phyloP scores from a whole-genome alignment of 2,888 invertebrate genomes.

The Frankliniella intonsa region DNA sequence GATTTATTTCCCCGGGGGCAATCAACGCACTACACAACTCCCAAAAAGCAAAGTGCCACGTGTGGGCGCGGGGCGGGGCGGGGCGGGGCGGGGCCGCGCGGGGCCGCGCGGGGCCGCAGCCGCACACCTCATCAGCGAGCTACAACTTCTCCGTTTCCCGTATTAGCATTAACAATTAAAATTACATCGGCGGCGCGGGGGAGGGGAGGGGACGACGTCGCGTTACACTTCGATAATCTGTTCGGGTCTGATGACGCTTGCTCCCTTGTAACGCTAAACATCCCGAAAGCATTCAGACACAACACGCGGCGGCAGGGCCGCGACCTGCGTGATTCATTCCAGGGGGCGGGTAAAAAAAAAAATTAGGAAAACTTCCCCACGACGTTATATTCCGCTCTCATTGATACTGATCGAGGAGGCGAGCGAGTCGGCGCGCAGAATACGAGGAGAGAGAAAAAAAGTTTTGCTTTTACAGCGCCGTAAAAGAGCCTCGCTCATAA shows the following conservation, averaged over 20 bases:
- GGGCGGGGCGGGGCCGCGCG: not conserved
- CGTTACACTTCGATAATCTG: too few species aligned
- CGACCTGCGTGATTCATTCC: not conserved
- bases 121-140: not conserved
- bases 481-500: not conserved
- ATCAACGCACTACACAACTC: not conserved
- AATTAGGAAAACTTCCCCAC: not conserved
- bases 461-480: not conserved
- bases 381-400: not conserved
- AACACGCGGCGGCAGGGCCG: not conserved
- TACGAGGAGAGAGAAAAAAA: not conserved
- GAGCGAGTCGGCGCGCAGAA: not conserved
- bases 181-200: too few species aligned
- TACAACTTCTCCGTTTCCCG: too few species aligned
- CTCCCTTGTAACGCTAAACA: too few species aligned
- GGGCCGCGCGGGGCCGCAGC: not conserved
- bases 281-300: not conserved
- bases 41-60: not conserved
- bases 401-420: too few species aligned
- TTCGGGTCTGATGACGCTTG: too few species aligned
- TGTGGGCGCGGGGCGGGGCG: not conserved
- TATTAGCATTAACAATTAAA: too few species aligned
- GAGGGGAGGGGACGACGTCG: too few species aligned
- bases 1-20: not conserved
- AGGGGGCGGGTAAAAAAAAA: not conserved